These are phyloP conservation scores for Notothenia coriiceps DNA, from an alignment of 2,113 vertebrate genomes.

Conservation along the genomic window DNA sequence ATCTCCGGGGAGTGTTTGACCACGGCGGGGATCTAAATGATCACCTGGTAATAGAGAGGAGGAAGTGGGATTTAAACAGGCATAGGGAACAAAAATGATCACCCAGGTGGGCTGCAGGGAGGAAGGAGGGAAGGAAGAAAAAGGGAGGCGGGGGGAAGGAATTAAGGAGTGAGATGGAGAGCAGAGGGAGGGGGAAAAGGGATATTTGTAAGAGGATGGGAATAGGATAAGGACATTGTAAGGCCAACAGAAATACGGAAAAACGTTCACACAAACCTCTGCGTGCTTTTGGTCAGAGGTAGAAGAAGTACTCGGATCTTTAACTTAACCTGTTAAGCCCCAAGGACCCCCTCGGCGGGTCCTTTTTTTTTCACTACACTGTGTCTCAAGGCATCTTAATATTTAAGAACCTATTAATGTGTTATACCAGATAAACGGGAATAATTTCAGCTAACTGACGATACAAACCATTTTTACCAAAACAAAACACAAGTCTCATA, in stretches of 20 bases:
- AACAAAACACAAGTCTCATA: too few species aligned
- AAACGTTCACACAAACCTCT: neutral
- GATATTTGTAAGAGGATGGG: too few species aligned
- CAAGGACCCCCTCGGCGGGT: too few species aligned
- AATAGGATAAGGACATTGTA: neutral
- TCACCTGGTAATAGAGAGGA: conserved; percentile 57
- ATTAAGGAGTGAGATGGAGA: conserved; percentile 10
- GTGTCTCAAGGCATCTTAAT: too few species aligned
- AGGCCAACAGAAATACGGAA: neutral
- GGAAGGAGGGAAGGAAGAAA: neutral
- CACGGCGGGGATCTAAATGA: conserved; percentile 58
- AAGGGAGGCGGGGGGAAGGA: neutral
- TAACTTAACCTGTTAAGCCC: too few species aligned
- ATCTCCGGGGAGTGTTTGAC: conserved; percentile 63
- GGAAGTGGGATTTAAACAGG: conserved; percentile 36
- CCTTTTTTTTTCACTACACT: too few species aligned
- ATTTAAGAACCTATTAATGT: too few species aligned
- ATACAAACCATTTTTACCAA: too few species aligned
- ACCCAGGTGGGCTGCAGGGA: conserved; percentile 26
- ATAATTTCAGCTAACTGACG: too few species aligned
- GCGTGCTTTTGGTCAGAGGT: neutral
- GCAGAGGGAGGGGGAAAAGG: conserved; percentile 18
- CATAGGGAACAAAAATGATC: conserved; percentile 33
- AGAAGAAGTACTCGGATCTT: too few species aligned
- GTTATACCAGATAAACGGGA: too few species aligned